Evolutionary conservation across 2,888 invertebrate species (phyloP), one percentile per base, ranked within the genome.

Genomic region (Litoditis marina): DNA sequence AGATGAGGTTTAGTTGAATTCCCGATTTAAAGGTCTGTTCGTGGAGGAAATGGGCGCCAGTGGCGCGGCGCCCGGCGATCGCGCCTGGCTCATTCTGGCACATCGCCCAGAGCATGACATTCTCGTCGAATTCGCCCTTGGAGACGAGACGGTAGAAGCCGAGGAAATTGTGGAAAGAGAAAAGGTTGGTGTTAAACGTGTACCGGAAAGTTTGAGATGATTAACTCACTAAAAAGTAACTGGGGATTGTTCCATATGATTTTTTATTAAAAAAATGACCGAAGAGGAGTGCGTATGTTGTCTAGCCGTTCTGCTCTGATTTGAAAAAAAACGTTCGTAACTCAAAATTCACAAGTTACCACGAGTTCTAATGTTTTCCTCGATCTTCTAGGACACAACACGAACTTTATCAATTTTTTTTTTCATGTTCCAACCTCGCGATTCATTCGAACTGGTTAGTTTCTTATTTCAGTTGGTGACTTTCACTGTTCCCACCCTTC

Each of bases 61-160:
- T 13, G 65, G 58, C 27, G 68, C 55, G 11, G 62, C 65, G 36
- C 56, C 71, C 11, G 68, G 68, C 50, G 71, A 71, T 44, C 61
- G 71, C 16, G 57, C 67, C 31, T 71, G 71, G 71, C 36, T 59
- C 3, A 42, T 59, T 13, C 28, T 59, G 19, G 42, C 59, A 30
- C 59, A 59, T 25, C 13, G 50, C 16, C 59, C 30, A 1, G 59
- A 59, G 11, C 59, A 51, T 6, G 39, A 36, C 4, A 16, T 59
- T 2, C 46, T 46, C n/a, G 44, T 59, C 16, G 32, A 46, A 22
- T 19, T 59, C 19, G 42, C 51, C 5, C 6, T 46, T n/a, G 51
- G 59, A 22, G 51, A 51, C 19, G 51, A 51, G 4, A 34, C 34
- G 19, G 6, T 27, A 7, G 25, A 50, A 1, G 59, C 59, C 0